Conservation (phyloP, 2,797 vertebrate genomes). For the Falco rusticolus region DNA sequence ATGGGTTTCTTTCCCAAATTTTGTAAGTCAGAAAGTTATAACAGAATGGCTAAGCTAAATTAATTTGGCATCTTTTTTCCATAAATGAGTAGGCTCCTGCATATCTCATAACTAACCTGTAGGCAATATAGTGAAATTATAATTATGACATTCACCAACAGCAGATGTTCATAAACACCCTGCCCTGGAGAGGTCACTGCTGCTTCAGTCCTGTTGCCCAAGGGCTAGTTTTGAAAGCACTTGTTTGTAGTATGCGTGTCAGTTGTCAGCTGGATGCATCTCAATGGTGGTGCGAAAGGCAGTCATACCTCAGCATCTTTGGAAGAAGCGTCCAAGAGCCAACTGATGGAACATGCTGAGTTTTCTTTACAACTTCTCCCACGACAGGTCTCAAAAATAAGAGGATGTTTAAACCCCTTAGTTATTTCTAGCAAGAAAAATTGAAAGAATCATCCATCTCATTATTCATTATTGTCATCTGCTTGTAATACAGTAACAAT, state of each 20-base stretch:
- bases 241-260: rapidly evolving
- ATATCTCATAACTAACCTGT: neutral
- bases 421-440: neutral
- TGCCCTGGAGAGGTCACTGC: neutral
- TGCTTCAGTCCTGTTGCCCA: neutral
- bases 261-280: neutral
- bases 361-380: neutral
- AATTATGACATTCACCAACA: neutral
- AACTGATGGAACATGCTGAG: neutral
- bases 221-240: neutral
- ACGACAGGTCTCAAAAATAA: neutral
- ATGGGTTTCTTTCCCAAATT: neutral
- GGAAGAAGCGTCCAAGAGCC: neutral
- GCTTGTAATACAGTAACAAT: neutral
- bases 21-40: neutral
- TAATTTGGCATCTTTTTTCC: neutral
- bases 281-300: neutral
- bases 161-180: neutral
- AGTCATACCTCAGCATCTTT: neutral
- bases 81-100: neutral
- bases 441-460: neutral
- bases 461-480: neutral
- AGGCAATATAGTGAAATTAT: neutral
- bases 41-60: neutral
- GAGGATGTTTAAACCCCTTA: neutral